Percentiles rank a stretch among this genome's conserved stretches.
Conservation (phyloP, 2,113 vertebrate genomes). For the Coptodon bakossiorum region DNA sequence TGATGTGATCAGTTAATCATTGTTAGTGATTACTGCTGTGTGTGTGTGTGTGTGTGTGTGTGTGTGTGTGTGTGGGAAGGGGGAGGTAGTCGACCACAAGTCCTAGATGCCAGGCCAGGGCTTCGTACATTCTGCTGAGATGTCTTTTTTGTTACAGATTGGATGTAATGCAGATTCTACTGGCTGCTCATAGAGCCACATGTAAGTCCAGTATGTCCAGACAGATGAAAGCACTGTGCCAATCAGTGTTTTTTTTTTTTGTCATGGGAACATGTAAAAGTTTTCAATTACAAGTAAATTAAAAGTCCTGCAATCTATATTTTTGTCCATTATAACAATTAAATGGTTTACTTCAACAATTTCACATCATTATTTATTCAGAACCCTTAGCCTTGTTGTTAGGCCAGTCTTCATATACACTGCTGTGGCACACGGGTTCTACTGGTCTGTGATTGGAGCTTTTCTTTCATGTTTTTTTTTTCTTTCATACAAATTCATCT, state of each 20-base stretch:
- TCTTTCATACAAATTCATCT: background rate
- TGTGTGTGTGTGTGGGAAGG: background rate
- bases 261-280: background rate
- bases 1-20: no score
- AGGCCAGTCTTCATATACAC: background rate
- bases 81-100: background rate
- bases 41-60: background rate
- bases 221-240: background rate
- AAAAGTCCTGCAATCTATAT: background rate
- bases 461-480: background rate
- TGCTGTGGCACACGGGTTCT: background rate
- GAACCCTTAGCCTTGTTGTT: background rate
- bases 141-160: slow-evolving; percentile 1
- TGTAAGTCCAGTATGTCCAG: slow-evolving; percentile 4
- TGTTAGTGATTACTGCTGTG: no score
- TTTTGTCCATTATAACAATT: background rate
- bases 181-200: background rate
- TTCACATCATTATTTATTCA: background rate
- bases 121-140: slow-evolving; percentile 36
- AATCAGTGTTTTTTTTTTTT: background rate
- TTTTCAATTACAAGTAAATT: background rate
- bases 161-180: slow-evolving; percentile 1
- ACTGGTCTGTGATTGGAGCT: background rate
- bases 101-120: slow-evolving; percentile 22
- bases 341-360: background rate